phyloP scores from a whole-genome alignment of 1,140 invertebrate species.

The Nephila pilipes region DNA sequence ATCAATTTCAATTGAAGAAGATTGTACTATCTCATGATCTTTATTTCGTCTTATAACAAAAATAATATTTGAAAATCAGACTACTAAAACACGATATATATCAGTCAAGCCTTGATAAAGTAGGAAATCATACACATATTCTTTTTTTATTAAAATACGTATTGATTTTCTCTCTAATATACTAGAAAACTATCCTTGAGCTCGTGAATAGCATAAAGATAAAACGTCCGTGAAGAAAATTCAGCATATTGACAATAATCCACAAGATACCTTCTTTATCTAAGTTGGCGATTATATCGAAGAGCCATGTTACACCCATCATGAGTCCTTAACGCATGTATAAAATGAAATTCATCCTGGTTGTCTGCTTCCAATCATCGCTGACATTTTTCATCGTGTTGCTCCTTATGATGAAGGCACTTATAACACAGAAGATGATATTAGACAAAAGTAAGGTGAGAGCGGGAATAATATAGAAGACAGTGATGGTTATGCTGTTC shows the following conservation, averaged over 20 bases:
- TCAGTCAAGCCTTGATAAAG: not conserved
- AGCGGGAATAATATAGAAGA: conserved; percentile 84
- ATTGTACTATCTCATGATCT: too few relatives aligned
- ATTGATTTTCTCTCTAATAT: conserved; percentile 10
- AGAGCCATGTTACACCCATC: conserved; percentile 83
- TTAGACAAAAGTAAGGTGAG: conserved; percentile 82
- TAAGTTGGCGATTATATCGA: conserved; percentile 82
- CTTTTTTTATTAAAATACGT: not conserved
- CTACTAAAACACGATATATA: too few relatives aligned
- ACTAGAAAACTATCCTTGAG: conserved; percentile 35
- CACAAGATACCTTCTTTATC: conserved; percentile 79
- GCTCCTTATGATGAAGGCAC: conserved; percentile 82
- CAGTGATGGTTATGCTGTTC: conserved; percentile 82
- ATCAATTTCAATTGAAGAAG: too few relatives aligned
- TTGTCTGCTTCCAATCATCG: conserved; percentile 71
- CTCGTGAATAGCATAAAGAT: conserved; percentile 84
- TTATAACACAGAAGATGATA: conserved; percentile 83
- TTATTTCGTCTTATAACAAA: too few relatives aligned
- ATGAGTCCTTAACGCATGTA: conserved; percentile 83
- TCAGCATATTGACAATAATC: conserved; percentile 84
- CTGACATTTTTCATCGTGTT: conserved; percentile 79
- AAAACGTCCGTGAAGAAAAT: conserved; percentile 84
- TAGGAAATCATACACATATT: not conserved
- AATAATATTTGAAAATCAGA: too few relatives aligned
- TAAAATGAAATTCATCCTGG: conserved; percentile 82